Conservation (phyloP, 2,888 invertebrate genomes). For the Trachelus stipa region DNA sequence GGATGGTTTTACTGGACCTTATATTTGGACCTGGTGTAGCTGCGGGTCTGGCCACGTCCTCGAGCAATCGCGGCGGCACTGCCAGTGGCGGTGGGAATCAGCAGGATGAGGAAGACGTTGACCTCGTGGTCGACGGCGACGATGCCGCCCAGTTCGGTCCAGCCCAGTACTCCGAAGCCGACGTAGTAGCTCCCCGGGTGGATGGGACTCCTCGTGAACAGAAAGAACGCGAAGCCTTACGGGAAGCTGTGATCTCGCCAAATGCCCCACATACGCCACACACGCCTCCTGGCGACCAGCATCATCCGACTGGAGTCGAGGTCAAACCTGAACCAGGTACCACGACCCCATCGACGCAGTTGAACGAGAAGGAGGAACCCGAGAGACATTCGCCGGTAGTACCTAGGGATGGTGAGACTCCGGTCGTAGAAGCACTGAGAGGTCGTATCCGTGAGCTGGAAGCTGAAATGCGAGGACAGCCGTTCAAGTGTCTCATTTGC, state of each 20-base stretch:
- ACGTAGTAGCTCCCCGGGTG: conserved; percentile 71
- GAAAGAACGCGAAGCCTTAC: conserved; percentile 70
- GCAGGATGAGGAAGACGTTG: conserved; percentile 78
- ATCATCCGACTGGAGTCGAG: conserved; percentile 55
- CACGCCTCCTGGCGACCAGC: conserved; percentile 48
- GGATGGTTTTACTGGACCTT: no score
- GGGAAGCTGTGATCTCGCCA: conserved; percentile 69
- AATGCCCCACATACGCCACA: conserved; percentile 54
- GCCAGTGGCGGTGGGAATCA: conserved; percentile 41
- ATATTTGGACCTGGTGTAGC: conserved; percentile 42
- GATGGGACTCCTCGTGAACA: conserved; percentile 68
- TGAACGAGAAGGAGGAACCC: conserved; percentile 48
- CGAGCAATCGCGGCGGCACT: conserved; percentile 55
- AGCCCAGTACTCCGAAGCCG: conserved; percentile 85
- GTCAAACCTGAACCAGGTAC: conserved; percentile 63
- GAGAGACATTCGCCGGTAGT: conserved; percentile 42
- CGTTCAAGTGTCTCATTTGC: conserved; percentile 90
- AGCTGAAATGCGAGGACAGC: conserved; percentile 70
- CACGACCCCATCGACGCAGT: conserved; percentile 42
- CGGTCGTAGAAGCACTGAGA: conserved; percentile 80
- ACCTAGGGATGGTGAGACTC: conserved; percentile 53
- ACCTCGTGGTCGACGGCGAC: conserved; percentile 88
- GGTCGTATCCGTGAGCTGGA: conserved; percentile 82
- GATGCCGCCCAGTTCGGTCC: conserved; percentile 86
- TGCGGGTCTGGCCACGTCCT: conserved; percentile 65